phyloP scores from a whole-genome alignment of 2,888 invertebrate genomes.

The Hirtodrosophila trivittata region DNA sequence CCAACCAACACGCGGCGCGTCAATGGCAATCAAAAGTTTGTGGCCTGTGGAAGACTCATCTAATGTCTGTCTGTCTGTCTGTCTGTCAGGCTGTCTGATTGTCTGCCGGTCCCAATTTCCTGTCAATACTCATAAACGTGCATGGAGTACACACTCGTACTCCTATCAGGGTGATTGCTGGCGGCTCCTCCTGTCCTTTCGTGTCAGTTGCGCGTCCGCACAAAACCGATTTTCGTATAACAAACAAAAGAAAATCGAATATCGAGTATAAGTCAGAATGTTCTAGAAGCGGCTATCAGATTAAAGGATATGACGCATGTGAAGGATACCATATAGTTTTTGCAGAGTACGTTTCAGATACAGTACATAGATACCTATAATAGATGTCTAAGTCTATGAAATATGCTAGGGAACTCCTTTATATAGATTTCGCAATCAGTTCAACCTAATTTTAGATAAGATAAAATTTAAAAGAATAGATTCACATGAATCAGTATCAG shows the following conservation, averaged over 20 bases:
- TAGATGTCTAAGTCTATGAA: too few species aligned
- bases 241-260: slow-evolving; percentile 53
- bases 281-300: too few species aligned
- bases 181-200: slow-evolving; percentile 38
- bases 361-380: too few species aligned
- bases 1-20: slow-evolving; percentile 53
- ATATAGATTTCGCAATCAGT: too few species aligned
- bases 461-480: too few species aligned
- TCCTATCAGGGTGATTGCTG: too few species aligned
- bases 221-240: slow-evolving; percentile 64
- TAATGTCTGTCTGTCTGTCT: slow-evolving; percentile 29
- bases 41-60: slow-evolving; percentile 42
- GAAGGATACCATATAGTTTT: neutral
- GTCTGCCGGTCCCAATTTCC: slow-evolving; percentile 67
- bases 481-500: too few species aligned
- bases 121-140: slow-evolving; percentile 69
- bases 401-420: too few species aligned
- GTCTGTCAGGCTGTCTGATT: neutral
- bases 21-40: slow-evolving; percentile 64
- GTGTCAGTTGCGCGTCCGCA: slow-evolving; percentile 66
- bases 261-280: slow-evolving; percentile 19
- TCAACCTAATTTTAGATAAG: too few species aligned
- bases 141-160: too few species aligned
- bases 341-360: too few species aligned
- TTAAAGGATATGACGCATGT: too few species aligned